These are phyloP conservation scores for Nematopogon swammerdamellus DNA, from an alignment of 2,888 invertebrate species.

Conservation along the genomic window DNA sequence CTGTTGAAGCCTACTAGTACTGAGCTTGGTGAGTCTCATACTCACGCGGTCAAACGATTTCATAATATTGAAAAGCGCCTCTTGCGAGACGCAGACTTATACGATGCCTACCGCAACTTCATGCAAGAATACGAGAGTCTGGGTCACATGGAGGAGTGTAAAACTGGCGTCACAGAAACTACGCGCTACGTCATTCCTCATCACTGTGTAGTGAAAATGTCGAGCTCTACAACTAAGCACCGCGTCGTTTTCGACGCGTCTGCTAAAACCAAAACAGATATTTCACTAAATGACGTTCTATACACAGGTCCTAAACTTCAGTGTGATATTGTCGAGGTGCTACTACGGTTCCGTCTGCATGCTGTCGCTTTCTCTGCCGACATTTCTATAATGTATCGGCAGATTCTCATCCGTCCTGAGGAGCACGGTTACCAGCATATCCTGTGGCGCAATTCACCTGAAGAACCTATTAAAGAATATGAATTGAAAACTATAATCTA, in stretches of 20 bases:
- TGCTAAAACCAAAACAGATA: not conserved
- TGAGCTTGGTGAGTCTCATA: not conserved
- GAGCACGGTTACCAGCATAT: constrained; percentile 3
- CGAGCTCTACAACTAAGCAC: not conserved
- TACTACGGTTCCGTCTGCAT: not conserved
- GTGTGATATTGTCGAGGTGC: constrained; percentile 2
- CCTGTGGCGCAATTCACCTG: constrained; percentile 2
- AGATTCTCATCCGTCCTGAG: constrained; percentile 1
- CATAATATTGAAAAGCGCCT: constrained; percentile 1
- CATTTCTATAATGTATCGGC: constrained; percentile 5
- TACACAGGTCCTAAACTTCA: constrained; percentile 5
- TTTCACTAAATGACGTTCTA: constrained; percentile 5
- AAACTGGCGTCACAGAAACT: not conserved
- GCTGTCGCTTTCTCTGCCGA: constrained; percentile 1
- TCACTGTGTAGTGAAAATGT: not conserved
- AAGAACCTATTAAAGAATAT: constrained; percentile 2
- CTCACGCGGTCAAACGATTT: not conserved
- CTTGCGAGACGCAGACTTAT: not conserved
- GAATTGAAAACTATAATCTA: constrained; percentile 5
- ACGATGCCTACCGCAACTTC: constrained; percentile 4
- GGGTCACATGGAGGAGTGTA: constrained; percentile 8
- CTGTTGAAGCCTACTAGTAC: constrained; percentile 2
- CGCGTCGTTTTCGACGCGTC: constrained; percentile 2
- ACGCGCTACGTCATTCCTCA: not conserved
- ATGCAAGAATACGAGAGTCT: constrained; percentile 10